A percentile compares a stretch with the other conserved stretches of the same genome.
phyloP scores from a whole-genome alignment of 2,888 invertebrate genomes.

The Chrysodeixis includens region DNA sequence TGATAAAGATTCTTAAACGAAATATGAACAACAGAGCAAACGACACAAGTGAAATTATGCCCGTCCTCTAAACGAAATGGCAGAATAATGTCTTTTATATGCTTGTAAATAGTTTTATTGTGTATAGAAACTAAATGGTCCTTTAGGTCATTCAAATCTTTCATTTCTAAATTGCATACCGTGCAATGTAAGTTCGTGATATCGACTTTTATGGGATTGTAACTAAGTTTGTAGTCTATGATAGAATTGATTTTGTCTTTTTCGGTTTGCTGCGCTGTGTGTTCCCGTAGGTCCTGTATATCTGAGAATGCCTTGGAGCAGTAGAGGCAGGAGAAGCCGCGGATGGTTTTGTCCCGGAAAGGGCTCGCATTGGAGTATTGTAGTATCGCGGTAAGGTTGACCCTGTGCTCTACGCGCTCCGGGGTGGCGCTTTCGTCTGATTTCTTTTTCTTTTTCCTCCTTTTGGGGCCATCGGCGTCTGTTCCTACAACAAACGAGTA shows the following conservation, averaged over 20 bases:
- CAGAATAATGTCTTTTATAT: conserved; percentile 84
- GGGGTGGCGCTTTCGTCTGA: conserved; percentile 83
- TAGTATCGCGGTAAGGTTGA: conserved; percentile 84
- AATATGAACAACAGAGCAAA: conserved; percentile 82
- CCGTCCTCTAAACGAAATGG: conserved; percentile 83
- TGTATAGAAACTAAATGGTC: conserved; percentile 77
- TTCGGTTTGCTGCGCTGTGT: conserved; percentile 78
- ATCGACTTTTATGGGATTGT: conserved; percentile 85
- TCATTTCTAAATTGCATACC: conserved; percentile 76
- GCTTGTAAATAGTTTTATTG: conserved; percentile 77
- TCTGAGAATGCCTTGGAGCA: conserved; percentile 79
- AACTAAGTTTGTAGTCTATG: conserved; percentile 85
- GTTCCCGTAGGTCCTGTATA: conserved; percentile 77
- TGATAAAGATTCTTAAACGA: conserved; percentile 85
- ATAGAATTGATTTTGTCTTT: conserved; percentile 84
- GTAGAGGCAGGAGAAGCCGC: conserved; percentile 85
- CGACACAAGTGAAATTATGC: conserved; percentile 78
- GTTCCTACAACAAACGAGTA: conserved; percentile 87
- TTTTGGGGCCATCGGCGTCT: conserved; percentile 77
- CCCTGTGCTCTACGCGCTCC: conserved; percentile 85
- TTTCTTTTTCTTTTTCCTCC: conserved; percentile 83
- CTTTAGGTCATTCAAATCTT: conserved; percentile 78
- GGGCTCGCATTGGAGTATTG: conserved; percentile 86
- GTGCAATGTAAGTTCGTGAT: conserved; percentile 80
- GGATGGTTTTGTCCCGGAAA: conserved; percentile 82